Evolutionary conservation across 2,797 vertebrate genomes (phyloP).

Genomic region (Pangasius mekongensis): DNA sequence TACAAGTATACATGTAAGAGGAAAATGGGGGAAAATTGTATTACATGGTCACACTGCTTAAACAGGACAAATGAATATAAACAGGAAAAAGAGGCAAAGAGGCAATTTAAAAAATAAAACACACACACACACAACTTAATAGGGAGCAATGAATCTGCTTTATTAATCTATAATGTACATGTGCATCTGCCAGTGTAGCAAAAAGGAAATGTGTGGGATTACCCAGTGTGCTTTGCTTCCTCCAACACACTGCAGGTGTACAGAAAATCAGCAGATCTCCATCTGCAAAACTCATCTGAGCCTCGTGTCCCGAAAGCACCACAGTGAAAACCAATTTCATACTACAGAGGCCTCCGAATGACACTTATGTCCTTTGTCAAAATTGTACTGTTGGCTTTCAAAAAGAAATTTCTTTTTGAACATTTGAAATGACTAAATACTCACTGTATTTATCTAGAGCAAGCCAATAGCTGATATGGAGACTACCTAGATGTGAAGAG

Average conservation of each 20-base stretch:
- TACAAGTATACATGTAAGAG: neutral
- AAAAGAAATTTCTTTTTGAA: neutral
- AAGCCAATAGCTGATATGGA: neutral
- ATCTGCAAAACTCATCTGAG: conserved; percentile 41
- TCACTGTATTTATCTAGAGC: neutral
- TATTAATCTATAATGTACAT: conserved; percentile 19
- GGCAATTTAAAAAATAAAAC: neutral
- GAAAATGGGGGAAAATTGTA: neutral
- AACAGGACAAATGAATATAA: neutral
- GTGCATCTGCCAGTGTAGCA: conserved; percentile 43
- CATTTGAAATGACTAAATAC: neutral
- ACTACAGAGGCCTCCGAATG: neutral
- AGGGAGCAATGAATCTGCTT: conserved; percentile 5
- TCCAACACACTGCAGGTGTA: conserved; percentile 52
- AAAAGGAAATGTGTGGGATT: conserved; percentile 58
- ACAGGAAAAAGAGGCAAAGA: neutral
- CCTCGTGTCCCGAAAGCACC: conserved; percentile 15
- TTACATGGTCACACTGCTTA: neutral
- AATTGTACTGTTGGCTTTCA: neutral
- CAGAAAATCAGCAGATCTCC: conserved; percentile 36
- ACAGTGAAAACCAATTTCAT: neutral
- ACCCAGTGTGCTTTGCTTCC: conserved; percentile 55
- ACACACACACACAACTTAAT: neutral
- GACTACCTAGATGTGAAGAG: neutral
- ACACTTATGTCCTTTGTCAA: neutral